Conservation (phyloP, 1,140 invertebrate genomes). For the Drosophila ercepeae region DNA sequence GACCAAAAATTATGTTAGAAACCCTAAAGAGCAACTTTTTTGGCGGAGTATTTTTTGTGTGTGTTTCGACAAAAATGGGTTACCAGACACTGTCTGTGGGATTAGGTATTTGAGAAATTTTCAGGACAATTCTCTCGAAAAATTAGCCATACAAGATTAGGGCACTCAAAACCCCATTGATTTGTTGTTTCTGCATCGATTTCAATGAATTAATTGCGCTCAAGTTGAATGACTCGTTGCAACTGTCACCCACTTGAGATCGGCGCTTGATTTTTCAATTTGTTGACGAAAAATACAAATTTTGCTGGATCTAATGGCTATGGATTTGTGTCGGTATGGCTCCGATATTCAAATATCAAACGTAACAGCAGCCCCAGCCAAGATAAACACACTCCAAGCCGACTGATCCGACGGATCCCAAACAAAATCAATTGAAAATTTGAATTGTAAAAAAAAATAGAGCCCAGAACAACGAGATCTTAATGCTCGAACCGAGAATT, state of each 20-base stretch:
- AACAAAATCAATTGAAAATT: constrained; percentile 67
- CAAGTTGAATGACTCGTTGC: constrained; percentile 64
- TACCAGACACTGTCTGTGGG: constrained; percentile 44
- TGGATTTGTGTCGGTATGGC: constrained; percentile 63
- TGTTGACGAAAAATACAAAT: constrained; percentile 58
- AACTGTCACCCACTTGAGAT: constrained; percentile 50
- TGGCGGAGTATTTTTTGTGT: constrained; percentile 17
- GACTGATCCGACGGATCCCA: not conserved
- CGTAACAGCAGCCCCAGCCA: constrained; percentile 29
- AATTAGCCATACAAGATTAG: constrained; percentile 12
- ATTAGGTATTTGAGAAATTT: constrained; percentile 2
- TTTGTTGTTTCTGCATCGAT: constrained; percentile 15
- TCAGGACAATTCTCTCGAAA: too few relatives aligned
- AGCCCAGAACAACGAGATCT: constrained; percentile 32
- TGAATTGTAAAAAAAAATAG: constrained; percentile 61
- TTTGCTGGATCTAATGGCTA: constrained; percentile 49
- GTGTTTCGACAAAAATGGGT: constrained; percentile 17
- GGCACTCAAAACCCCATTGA: not conserved
- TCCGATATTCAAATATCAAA: constrained; percentile 58
- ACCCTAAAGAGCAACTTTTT: not conserved
- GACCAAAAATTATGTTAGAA: constrained; percentile 56
- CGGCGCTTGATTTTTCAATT: constrained; percentile 45
- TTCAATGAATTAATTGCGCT: constrained; percentile 44
- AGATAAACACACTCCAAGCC: not conserved
- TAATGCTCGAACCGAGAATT: constrained; percentile 43